Base-by-base conservation (phyloP, 1,140 invertebrate species). In the Drosophila ogumai region DNA sequence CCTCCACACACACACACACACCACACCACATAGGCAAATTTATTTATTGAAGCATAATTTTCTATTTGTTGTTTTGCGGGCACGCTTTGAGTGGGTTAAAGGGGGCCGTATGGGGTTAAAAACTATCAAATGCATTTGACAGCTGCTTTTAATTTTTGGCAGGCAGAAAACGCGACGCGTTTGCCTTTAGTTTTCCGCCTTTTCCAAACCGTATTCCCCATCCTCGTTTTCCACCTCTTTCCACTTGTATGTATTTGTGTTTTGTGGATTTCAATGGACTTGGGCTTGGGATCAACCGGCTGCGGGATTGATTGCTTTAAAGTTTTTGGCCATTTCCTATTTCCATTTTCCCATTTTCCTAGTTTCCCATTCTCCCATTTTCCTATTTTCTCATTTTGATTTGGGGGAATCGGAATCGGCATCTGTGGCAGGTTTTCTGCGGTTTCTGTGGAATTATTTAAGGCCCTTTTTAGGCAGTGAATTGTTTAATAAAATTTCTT, bases 11-110 rank as follows among this genome's bases (percentile, higher is more conserved):
- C 34, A 9, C 19, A 38, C 38, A 40, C n/a, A 1, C 22, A 55
- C 34, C 22, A 22, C 22, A 22, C 22, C 25, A 28, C 25, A 54
- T 64, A 61, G 59, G 61, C 61, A 81, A 72, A 84, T 88, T 80
- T 81, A 88, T 90, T 88, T 88, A 88, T 90, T 88, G 84, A 90
- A 90, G 86, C 77, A 85, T 90, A 80, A 84, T 84, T 88, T 90
- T 71, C 60, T 64, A 84, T 88, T 79, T 87, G 82, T 82, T 87
- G 74, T 81, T 79, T 59, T 76, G 60, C 36, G 60, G 59, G 28
- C 15, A 46, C 22, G 52, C 19, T 22, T 25, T 34, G 34, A 61
- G 32, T 25, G 25, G 19, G 56, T 17, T 40, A 13, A 38, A 47
- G 9, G 36, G 5, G 25, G 10, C 13, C 25, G 57, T 41, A 49